These are phyloP conservation scores for Piliocolobus tephrosceles DNA, from an alignment of 2,113 vertebrate genomes.

Conservation along the genomic window DNA sequence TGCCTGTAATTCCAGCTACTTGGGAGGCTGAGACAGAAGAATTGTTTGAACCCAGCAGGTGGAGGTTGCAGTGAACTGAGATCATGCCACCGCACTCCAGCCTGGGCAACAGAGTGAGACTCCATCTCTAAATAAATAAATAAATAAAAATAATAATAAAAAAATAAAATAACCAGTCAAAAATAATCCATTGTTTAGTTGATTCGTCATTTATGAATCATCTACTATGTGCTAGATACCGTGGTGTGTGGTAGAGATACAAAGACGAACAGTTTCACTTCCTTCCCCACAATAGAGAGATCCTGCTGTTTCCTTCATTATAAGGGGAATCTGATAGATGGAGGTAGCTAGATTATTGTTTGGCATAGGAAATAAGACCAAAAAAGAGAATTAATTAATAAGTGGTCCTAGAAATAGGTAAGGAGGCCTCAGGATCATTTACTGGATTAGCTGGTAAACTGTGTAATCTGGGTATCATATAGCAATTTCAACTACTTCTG, in stretches of 20 bases:
- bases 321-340: neutral
- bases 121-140: too few relatives aligned
- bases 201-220: neutral
- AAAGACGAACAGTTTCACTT: neutral
- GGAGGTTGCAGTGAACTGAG: too few relatives aligned
- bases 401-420: neutral
- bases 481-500: neutral
- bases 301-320: neutral
- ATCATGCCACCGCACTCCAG: too few relatives aligned
- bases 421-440: neutral
- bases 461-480: neutral
- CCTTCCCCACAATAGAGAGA: neutral
- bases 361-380: neutral
- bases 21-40: too few relatives aligned
- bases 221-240: neutral
- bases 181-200: constrained; percentile 6
- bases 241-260: neutral
- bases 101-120: too few relatives aligned
- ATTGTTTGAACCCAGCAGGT: too few relatives aligned
- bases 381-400: neutral
- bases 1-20: too few relatives aligned
- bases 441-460: neutral
- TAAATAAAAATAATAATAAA: too few relatives aligned
- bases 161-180: neutral
- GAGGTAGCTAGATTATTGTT: neutral